phyloP scores from a whole-genome alignment of 2,113 vertebrate species.

The Grantiella picta region DNA sequence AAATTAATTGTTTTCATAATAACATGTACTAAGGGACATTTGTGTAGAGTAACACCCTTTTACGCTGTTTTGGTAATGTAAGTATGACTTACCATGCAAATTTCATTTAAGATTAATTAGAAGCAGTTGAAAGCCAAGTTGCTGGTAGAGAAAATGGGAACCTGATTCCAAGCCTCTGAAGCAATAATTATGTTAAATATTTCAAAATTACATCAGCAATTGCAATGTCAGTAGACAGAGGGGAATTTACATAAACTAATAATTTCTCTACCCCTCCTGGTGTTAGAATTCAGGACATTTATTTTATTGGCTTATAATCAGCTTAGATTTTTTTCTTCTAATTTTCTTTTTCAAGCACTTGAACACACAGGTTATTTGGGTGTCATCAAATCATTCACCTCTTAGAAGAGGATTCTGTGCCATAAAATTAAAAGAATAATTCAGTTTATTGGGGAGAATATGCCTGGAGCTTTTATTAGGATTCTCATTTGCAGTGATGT shows the following conservation, averaged over 20 bases:
- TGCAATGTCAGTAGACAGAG: background rate
- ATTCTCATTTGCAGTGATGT: conserved; percentile 51
- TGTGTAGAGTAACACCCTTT: background rate
- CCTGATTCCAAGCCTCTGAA: conserved; percentile 14
- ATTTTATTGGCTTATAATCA: background rate
- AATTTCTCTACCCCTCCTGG: background rate
- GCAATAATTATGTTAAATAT: conserved; percentile 36
- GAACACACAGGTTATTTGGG: conserved; percentile 57
- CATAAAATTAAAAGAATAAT: conserved; percentile 69
- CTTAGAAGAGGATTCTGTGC: conserved; percentile 49
- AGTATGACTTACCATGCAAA: background rate
- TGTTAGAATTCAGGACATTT: background rate
- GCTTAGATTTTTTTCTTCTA: background rate
- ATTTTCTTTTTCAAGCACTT: conserved; percentile 7
- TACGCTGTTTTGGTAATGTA: background rate
- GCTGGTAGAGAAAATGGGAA: background rate
- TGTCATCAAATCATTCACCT: conserved; percentile 66
- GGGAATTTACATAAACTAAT: background rate
- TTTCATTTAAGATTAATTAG: background rate
- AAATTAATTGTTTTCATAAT: conserved; percentile 62
- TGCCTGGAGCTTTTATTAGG: conserved; percentile 44
- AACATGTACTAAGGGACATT: background rate
- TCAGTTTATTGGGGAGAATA: conserved; percentile 59
- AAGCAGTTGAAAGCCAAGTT: background rate
- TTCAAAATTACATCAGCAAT: background rate